Percentiles rank a stretch among this genome's conserved stretches.
Evolutionary conservation across 2,113 vertebrate species (phyloP).

Genomic region (Nestor notabilis): DNA sequence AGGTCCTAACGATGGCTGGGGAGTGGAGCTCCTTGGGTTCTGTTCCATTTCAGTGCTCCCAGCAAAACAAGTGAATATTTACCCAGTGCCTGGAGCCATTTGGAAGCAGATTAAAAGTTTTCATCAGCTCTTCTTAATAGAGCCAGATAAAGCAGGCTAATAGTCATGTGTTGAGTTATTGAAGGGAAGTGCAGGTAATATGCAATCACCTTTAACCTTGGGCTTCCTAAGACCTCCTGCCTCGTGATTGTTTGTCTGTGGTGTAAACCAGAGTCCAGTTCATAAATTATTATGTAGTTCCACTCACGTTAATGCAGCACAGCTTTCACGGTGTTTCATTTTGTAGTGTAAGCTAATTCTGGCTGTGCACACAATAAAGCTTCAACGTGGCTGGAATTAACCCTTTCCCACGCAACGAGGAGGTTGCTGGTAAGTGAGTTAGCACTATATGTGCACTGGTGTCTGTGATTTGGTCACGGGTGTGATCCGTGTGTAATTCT

Average conservation of each 20-base stretch:
- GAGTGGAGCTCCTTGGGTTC: accelerated
- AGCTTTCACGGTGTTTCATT: slow-evolving; percentile 58
- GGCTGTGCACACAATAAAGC: slow-evolving; percentile 28
- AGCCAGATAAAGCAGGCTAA: slow-evolving; percentile 68
- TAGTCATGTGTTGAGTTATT: slow-evolving; percentile 73
- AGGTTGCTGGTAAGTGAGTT: not conserved
- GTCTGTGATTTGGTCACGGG: accelerated
- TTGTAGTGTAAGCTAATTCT: slow-evolving; percentile 27
- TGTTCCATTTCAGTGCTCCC: not conserved
- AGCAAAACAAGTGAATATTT: not conserved
- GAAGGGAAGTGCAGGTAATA: slow-evolving; percentile 62
- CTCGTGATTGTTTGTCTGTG: slow-evolving; percentile 42
- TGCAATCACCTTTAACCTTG: slow-evolving; percentile 65
- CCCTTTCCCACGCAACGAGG: not conserved
- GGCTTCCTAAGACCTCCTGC: slow-evolving; percentile 67
- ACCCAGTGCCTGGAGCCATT: not conserved
- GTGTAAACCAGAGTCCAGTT: slow-evolving; percentile 65
- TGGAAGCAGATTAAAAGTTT: slow-evolving; percentile 69
- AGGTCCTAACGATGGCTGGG: not conserved
- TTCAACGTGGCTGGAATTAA: not conserved
- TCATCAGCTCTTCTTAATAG: slow-evolving; percentile 56
- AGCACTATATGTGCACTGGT: accelerated
- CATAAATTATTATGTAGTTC: slow-evolving; percentile 68
- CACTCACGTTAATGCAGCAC: slow-evolving; percentile 34
- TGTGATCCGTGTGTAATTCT: accelerated